Conservation (phyloP, 2,888 invertebrate species). For the Stenichneumon culpator region DNA sequence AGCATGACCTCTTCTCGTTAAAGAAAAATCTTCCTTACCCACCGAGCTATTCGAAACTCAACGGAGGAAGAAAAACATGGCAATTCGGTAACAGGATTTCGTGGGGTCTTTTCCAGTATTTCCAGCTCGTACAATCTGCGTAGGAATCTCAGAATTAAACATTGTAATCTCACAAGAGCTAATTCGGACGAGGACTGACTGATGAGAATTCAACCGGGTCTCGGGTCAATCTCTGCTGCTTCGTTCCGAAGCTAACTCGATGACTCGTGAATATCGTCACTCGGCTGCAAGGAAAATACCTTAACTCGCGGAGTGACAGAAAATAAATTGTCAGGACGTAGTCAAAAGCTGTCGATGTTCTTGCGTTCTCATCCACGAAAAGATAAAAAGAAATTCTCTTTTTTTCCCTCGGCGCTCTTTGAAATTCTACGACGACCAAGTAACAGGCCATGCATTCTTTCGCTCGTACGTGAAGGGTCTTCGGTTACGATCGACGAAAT, state of each 20-base stretch:
- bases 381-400: not conserved
- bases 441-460: conserved; percentile 2
- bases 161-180: too few species aligned
- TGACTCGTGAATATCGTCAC: not conserved
- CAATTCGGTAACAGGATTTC: too few species aligned
- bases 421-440: not conserved
- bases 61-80: too few species aligned
- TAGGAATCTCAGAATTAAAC: too few species aligned
- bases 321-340: not conserved
- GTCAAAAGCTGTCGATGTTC: not conserved
- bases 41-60: not conserved
- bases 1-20: not conserved
- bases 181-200: too few species aligned
- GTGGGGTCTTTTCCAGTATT: too few species aligned
- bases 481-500: conserved; percentile 1
- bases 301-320: not conserved
- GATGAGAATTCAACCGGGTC: too few species aligned
- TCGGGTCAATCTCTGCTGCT: not conserved
- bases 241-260: not conserved
- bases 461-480: not conserved
- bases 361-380: not conserved
- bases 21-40: not conserved
- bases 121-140: too few species aligned
- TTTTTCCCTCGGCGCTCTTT: not conserved
- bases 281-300: not conserved